Base-by-base conservation (phyloP, 1,140 invertebrate genomes). In the Globodera rostochiensis region DNA sequence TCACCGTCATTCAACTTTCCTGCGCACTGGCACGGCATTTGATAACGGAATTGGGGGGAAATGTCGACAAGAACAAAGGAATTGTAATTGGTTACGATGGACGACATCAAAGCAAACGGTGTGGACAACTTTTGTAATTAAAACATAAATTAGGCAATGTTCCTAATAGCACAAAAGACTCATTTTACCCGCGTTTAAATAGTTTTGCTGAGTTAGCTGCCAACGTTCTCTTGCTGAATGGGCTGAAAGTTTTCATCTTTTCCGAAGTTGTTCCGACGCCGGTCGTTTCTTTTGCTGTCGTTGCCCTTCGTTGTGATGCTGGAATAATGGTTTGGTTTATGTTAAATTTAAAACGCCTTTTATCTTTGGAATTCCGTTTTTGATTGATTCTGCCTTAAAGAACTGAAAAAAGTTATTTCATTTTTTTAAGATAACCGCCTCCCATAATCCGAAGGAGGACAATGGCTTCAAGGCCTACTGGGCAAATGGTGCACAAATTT, bases 391-490 rank as follows among this genome's bases (percentile, higher is more conserved):
- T 74, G 96, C 1, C 46, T 53, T 53, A n/a, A 73, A 73, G 19
- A n/a, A 21, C 4, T 73, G n/a, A 2, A 49, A 8, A 21, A 73
- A 3, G 25, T 74, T 92, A 98, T 8, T 3, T 78, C 15, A 36
- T 13, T 77, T n/a, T 25, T 79, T 79, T 46, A 96, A 98, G 95
- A 93, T 99, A 0, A 99, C 98, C 19, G 97, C 98, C 0, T 98
- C 96, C 0, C 97, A 99, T 86, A 99, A 99, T 92, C 97, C 97
- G 0, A 98, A 98, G 91, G 94, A 98, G 74, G 97, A 99, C 89
- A 99, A 99, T 91, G 98, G 98, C 6, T 99, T 98, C 90, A 99
- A 99, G 90, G 92, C 91, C 6, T 98, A 98, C 90, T 97, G 96
- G 94, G 91, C 91, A 36, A 98, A 98, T 91, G 95, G 96, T 2